These are phyloP conservation scores for Mamestra configurata DNA, from an alignment of 1,140 invertebrate genomes.

Conservation along the genomic window DNA sequence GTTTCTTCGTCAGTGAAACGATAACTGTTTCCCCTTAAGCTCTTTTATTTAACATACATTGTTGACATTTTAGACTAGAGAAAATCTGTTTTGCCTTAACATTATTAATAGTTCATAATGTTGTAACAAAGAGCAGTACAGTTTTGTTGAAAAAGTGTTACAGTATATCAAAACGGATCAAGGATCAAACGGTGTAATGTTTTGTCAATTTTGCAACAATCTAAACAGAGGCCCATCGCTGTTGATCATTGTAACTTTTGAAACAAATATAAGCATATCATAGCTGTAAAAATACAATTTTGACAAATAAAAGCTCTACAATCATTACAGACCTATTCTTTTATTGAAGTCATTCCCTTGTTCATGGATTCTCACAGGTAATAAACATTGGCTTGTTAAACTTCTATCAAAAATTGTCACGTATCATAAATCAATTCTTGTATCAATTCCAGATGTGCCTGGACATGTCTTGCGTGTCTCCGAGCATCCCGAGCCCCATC, in stretches of 20 bases:
- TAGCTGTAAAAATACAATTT: slow-evolving; percentile 93
- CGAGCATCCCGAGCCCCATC: slow-evolving; percentile 80
- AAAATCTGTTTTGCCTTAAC: slow-evolving; percentile 87
- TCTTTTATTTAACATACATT: slow-evolving; percentile 87
- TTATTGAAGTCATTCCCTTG: slow-evolving; percentile 60
- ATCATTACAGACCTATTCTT: slow-evolving; percentile 84
- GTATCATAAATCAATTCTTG: not conserved
- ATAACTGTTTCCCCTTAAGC: slow-evolving; percentile 76
- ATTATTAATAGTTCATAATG: slow-evolving; percentile 85
- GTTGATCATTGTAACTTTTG: slow-evolving; percentile 90
- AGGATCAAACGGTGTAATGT: slow-evolving; percentile 78
- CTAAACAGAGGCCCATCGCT: slow-evolving; percentile 76
- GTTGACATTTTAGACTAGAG: slow-evolving; percentile 87
- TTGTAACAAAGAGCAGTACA: slow-evolving; percentile 83
- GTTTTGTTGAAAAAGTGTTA: slow-evolving; percentile 83
- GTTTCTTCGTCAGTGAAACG: slow-evolving; percentile 70
- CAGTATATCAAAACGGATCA: slow-evolving; percentile 78
- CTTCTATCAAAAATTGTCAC: not conserved
- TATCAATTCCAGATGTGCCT: slow-evolving; percentile 79
- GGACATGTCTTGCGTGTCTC: slow-evolving; percentile 79
- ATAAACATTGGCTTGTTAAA: slow-evolving; percentile 46
- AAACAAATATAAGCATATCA: slow-evolving; percentile 95
- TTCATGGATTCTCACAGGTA: slow-evolving; percentile 57
- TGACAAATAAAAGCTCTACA: slow-evolving; percentile 91
- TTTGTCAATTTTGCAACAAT: slow-evolving; percentile 86